Base-by-base conservation (phyloP, 2,888 invertebrate species). In the Muschampia staudingeri region DNA sequence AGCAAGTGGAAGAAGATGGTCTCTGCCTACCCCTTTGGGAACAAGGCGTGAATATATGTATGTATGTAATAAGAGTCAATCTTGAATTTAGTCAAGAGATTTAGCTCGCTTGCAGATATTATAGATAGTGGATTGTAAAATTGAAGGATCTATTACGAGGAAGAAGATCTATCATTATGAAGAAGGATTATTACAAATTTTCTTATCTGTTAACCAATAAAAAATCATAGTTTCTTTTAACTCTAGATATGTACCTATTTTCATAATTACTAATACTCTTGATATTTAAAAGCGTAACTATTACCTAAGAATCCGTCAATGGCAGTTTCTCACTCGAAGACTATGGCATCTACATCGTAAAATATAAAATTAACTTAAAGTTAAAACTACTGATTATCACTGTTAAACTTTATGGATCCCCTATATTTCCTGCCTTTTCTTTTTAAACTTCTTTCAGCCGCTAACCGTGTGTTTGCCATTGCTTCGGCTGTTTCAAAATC, bases 381-480 rank as follows among this genome's bases (percentile, higher is more conserved):
- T 12, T 25, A 84, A 75, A 82, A 42, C 37, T 81, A 80, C 87
- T 88, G 91, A 78, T 90, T 90, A 83, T 94, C 93, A 48, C 92
- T 88, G 30, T 86, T 92, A 90, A 94, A 96, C 80, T 93, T 94
- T 83, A 94, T 92, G 2, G 89, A 85, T 0, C 95, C 94, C 86
- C 95, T 89, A 70, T 90, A 90, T 72, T 90, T 91, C 19, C 92
- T 91, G 8, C 90, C 91, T 12, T 89, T 92, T 37, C 91, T 89
- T 78, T 88, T 92, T 78, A 94, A 86, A 88, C 92, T 95, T 69
- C 94, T 94, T 78, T 95, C 95, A 83, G 94, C 89, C 0, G 91
- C 89, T 76, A 95, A 83, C 84, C 96, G 94, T 2, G 87, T 80
- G 82, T 91, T 88, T 16, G 86, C 70, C 19, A 80, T 42, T 16